A percentile compares a stretch with the other conserved stretches of the same genome.
phyloP scores from a whole-genome alignment of 2,888 invertebrate genomes.

The Harmothoe impar region DNA sequence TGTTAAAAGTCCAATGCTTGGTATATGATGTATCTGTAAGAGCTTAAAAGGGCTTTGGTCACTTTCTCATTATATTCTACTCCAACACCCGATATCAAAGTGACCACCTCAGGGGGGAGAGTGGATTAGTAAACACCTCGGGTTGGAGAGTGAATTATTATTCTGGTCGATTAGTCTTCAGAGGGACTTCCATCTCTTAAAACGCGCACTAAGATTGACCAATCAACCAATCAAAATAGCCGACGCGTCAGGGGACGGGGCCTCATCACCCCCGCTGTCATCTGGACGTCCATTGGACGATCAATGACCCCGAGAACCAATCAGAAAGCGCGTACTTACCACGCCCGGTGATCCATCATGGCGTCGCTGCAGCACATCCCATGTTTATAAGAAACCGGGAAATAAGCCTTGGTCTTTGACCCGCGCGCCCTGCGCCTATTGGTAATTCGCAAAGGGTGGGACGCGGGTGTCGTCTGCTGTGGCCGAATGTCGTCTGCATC shows the following conservation, averaged over 20 bases:
- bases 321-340: slow-evolving; percentile 60
- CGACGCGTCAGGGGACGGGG: slow-evolving; percentile 46
- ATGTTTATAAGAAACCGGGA: slow-evolving; percentile 31
- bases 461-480: not conserved
- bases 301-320: slow-evolving; percentile 59
- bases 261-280: slow-evolving; percentile 61
- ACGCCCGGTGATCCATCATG: slow-evolving; percentile 60
- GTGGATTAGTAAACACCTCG: slow-evolving; percentile 12
- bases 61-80: too few species aligned
- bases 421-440: slow-evolving; percentile 28
- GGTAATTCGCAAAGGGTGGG: slow-evolving; percentile 54
- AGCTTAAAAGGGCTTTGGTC: too few species aligned
- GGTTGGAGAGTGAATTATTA: slow-evolving; percentile 32
- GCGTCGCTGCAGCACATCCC: slow-evolving; percentile 2
- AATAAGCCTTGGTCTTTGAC: slow-evolving; percentile 50
- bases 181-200: slow-evolving; percentile 53
- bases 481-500: not conserved
- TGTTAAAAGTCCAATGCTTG: too few species aligned
- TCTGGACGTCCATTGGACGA: slow-evolving; percentile 60
- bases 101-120: too few species aligned
- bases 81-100: too few species aligned
- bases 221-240: slow-evolving; percentile 61
- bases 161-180: slow-evolving; percentile 59
- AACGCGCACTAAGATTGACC: slow-evolving; percentile 59
- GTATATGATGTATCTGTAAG: too few species aligned